Evolutionary conservation across 2,797 vertebrate genomes (phyloP), one percentile per base, ranked within the genome.

Genomic region (Coregonus sp.): DNA sequence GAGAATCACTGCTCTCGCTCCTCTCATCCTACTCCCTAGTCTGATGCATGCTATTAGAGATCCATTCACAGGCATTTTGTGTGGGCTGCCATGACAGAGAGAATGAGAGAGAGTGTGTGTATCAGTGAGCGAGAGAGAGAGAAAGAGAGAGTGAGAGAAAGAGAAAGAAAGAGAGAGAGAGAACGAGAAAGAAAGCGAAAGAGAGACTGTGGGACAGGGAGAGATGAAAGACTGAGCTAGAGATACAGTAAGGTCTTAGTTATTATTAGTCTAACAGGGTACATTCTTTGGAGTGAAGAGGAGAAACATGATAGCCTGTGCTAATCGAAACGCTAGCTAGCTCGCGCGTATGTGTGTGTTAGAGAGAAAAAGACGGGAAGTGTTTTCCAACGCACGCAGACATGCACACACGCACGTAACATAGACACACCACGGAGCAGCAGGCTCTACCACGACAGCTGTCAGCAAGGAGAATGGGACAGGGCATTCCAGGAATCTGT

Each of bases 261-360:
- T n/a, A n/a, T n/a, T 40, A 52, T 25, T 4, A 82, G 54, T 87
- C 80, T 72, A 78, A 73, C 76, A 79, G 77, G 56, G 9, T 18
- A 74, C 9, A 78, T 68, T 80, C 73, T 85, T 75, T 14, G 66
- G 65, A 80, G 78, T 29, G 77, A 78, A 73, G 40, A 73, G 61
- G 63, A 71, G 74, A 85, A 88, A 87, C 69, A 40, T 16, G 82
- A 89, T 78, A 78, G 80, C 56, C 69, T 75, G 75, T 59, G 75
- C 72, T 81, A 79, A 85, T 80, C 81, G 70, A 79, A 77, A 70
- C 29, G 72, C 75, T 69, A 31, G 72, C 77, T 69, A 75, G 52
- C 66, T 77, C 52, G n/a, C 29, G 72, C 16, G 59, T 72, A 74
- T 61, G 75, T 25, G 66, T 51, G 77, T 56, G 37, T 40, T 47